These are phyloP conservation scores for Tinea trinotella DNA, from an alignment of 2,888 invertebrate species.

Conservation along the genomic window DNA sequence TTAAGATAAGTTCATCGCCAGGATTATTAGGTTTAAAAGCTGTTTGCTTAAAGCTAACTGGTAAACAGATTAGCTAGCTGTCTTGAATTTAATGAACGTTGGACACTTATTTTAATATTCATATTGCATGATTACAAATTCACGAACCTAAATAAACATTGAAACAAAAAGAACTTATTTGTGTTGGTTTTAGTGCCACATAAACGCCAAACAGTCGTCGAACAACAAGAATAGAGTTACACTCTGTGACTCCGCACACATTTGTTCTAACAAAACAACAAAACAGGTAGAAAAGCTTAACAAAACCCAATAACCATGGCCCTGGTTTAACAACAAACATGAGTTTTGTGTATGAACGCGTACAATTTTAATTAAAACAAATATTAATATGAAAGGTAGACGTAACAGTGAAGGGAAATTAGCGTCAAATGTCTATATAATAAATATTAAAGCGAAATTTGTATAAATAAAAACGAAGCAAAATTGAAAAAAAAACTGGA, in stretches of 20 bases:
- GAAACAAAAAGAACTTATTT: not conserved
- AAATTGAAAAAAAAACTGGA: not conserved
- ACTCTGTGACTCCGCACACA: constrained; percentile 57
- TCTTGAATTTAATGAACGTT: not conserved
- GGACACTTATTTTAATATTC: not conserved
- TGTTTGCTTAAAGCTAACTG: constrained; percentile 13
- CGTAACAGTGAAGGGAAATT: constrained; percentile 3
- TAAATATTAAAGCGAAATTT: constrained; percentile 7
- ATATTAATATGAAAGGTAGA: constrained; percentile 29
- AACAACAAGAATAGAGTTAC: constrained; percentile 27
- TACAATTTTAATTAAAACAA: constrained; percentile 48
- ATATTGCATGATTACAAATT: no score
- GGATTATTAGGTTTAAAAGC: constrained; percentile 3
- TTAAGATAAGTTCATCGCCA: constrained; percentile 1
- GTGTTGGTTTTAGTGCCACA: constrained; percentile 23
- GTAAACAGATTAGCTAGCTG: constrained; percentile 3
- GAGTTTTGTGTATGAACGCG: constrained; percentile 33
- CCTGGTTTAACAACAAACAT: constrained; percentile 43
- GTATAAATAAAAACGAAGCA: not conserved
- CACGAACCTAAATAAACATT: constrained; percentile 7
- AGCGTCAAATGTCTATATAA: constrained; percentile 1
- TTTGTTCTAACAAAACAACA: constrained; percentile 40
- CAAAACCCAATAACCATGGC: constrained; percentile 39
- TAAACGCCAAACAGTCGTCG: constrained; percentile 37
- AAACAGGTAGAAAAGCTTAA: constrained; percentile 53